phyloP scores from a whole-genome alignment of 2,797 vertebrate genomes.

The Astyanax mexicanus region DNA sequence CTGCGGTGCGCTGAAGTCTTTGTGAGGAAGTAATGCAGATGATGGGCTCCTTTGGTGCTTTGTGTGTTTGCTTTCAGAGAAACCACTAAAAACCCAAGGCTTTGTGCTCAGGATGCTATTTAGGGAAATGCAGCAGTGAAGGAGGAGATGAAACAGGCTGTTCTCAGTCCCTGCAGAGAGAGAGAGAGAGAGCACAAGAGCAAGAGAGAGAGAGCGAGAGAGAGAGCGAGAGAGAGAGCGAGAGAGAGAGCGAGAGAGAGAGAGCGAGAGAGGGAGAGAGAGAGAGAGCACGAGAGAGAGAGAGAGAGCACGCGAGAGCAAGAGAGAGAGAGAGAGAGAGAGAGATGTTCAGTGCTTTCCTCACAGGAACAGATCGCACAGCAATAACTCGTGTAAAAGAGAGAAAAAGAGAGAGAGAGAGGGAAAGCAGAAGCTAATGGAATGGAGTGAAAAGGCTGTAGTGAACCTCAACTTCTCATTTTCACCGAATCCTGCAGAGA shows the following conservation, averaged over 20 bases:
- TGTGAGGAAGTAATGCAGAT: slow-evolving; percentile 9
- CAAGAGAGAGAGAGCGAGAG: no score
- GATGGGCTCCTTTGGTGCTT: slow-evolving; percentile 1
- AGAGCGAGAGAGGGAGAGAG: no score
- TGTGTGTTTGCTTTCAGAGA: slow-evolving; percentile 21
- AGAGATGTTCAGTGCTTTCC: slow-evolving; percentile 10
- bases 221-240: no score
- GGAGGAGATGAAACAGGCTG: slow-evolving; percentile 40
- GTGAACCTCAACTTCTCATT: not conserved
- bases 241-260: no score
- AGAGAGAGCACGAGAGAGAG: no score
- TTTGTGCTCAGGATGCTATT: slow-evolving; percentile 47
- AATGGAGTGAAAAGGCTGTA: slow-evolving; percentile 5
- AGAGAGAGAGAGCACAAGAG: no score
- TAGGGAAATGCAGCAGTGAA: slow-evolving; percentile 37
- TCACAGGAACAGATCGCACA: slow-evolving; percentile 1
- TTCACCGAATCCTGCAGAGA: not conserved
- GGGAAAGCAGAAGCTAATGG: not conserved
- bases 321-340: not conserved
- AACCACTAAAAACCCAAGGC: slow-evolving; percentile 31
- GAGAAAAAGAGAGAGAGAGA: not conserved
- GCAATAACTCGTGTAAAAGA: slow-evolving; percentile 10
- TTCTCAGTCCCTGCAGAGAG: no score
- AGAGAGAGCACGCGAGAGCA: no score
- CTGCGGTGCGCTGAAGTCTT: slow-evolving; percentile 27